A percentile compares a stretch with the other conserved stretches of the same genome.
Conservation (phyloP, 2,113 vertebrate species). For the Uria lomvia region DNA sequence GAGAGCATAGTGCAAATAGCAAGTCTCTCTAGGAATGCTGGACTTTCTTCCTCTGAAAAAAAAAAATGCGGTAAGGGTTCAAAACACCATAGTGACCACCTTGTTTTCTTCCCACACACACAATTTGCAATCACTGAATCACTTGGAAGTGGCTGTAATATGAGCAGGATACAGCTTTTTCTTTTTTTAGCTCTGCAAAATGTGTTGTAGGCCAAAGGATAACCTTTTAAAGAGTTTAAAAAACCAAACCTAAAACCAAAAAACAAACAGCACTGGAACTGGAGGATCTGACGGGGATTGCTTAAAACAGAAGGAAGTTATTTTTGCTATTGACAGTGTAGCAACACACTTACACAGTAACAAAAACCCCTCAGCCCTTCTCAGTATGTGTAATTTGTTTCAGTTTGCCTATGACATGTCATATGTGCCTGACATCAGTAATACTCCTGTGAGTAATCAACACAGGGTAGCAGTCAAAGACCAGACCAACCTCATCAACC, state of each 20-base stretch:
- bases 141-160: background rate
- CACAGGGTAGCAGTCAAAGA: background rate
- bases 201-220: background rate
- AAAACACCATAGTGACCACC: background rate
- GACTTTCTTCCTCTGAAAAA: background rate
- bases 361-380: background rate
- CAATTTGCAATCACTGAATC: background rate
- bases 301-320: background rate
- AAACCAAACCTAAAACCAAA: background rate
- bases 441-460: background rate
- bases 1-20: background rate
- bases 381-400: background rate
- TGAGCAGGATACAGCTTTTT: background rate
- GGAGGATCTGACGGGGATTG: background rate
- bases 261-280: background rate
- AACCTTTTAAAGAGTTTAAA: background rate
- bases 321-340: background rate
- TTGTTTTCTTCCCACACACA: background rate
- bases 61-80: background rate
- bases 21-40: background rate
- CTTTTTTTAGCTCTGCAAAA: background rate
- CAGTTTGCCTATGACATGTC: background rate
- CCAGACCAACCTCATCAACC: background rate
- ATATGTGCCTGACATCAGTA: background rate
- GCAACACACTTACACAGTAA: background rate